Base-by-base conservation (phyloP, 2,888 invertebrate species). In the Elmis aenea region DNA sequence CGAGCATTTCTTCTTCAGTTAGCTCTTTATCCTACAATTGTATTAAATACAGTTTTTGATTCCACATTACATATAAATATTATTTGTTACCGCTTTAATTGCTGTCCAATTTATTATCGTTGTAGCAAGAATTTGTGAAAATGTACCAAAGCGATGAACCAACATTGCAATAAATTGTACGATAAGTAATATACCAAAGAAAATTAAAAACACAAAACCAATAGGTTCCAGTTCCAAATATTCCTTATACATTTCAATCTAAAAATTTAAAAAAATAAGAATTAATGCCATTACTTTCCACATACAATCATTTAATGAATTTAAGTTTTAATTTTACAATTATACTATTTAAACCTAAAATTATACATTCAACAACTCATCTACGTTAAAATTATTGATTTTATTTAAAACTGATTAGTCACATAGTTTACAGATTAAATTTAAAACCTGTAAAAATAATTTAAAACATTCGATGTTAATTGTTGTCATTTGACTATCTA, bases 1-100 rank as follows among this genome's bases (percentile, higher is more conserved):
- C 84, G 48, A 90, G 72, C 32, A 91, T 70, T 23, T 86, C 86
- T 64, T 91, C 89, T 64, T 85, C 85, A 11, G 85, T 85, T 51
- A 86, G 69, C 55, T 89, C 85, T 59, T 88, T 43, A 13, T 38
- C 13, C 27, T 33, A 15, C 13, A 3, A 28, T n/a, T n/a, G n/a
- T n/a, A 18, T 1, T 9, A 2, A 13, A 5, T 9, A 11, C 13
- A 5, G 16, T 12, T 18, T 18, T 18, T 18, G 18, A 6, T 18
- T 18, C 18, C 5, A 18, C 8, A 5, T 6, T 18, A 6, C 18
- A 6, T 18, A 5, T 6, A 18, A 18, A 5, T 18, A 6, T 6
- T 8, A 18, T 18, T 18, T 18, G 5, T 18, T n/a, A n/a, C n/a
- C n/a, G n/a, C n/a, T 6, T 18, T 18, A 6, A 5, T 5, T 6